Evolutionary conservation across 2,113 vertebrate genomes (phyloP).

Genomic region (Leucopsar rothschildi): DNA sequence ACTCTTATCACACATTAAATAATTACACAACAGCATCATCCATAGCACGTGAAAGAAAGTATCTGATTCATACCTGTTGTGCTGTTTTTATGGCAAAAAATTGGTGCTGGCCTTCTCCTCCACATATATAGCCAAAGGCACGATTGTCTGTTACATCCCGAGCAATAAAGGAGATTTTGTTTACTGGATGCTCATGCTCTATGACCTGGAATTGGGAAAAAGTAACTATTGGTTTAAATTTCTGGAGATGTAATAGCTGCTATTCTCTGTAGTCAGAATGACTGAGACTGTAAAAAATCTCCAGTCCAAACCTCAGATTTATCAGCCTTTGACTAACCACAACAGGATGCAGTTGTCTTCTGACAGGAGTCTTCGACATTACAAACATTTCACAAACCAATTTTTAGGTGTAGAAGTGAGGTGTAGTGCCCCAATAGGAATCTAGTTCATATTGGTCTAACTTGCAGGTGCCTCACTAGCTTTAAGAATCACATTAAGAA

Average conservation of each 20-base stretch:
- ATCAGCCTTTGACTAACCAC: not conserved
- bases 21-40: not conserved
- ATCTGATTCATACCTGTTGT: constrained; percentile 81
- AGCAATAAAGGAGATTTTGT: constrained; percentile 97
- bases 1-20: not conserved
- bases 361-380: not conserved
- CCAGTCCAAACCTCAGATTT: not conserved
- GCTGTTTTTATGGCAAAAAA: constrained; percentile 97
- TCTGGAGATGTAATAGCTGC: not conserved
- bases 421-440: not conserved
- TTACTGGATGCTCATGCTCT: constrained; percentile 94
- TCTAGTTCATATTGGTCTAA: not conserved
- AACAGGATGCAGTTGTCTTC: not conserved
- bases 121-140: constrained; percentile 95
- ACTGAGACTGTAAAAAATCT: not conserved
- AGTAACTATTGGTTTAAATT: not conserved
- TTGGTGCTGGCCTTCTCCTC: constrained; percentile 94
- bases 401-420: not conserved
- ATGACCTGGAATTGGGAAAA: constrained; percentile 80
- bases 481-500: not conserved
- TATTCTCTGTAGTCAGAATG: not conserved
- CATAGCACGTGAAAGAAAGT: not conserved
- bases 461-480: not conserved
- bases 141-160: constrained; percentile 94
- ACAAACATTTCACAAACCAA: not conserved